Conservation (phyloP, 2,113 vertebrate species). For the Mirounga angustirostris region DNA sequence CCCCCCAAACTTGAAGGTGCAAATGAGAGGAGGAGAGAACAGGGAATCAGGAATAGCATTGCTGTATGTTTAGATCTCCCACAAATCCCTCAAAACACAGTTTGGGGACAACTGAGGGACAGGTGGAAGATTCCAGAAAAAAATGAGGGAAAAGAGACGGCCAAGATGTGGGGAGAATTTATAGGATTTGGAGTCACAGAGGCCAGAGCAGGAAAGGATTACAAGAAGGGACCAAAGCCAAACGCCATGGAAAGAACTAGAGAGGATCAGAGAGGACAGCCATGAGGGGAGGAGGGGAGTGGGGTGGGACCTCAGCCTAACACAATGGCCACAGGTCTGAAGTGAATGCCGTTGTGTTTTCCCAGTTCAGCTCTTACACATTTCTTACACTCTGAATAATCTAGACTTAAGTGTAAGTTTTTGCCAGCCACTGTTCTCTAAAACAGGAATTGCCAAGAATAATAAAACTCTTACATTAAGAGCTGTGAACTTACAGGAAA, state of each 20-base stretch:
- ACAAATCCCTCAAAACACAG: not conserved
- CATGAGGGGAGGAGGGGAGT: rapidly evolving
- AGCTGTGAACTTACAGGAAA: conserved; percentile 62
- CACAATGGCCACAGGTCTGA: not conserved
- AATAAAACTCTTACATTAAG: conserved; percentile 40
- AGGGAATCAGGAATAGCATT: not conserved
- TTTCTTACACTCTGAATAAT: not conserved
- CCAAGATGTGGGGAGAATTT: not conserved
- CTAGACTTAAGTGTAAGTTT: not conserved
- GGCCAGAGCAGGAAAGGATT: not conserved
- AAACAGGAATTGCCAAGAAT: conserved; percentile 56
- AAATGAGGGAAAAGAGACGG: not conserved
- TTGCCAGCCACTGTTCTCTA: not conserved
- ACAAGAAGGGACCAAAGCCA: not conserved
- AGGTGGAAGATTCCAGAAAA: not conserved
- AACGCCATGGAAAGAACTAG: rapidly evolving
- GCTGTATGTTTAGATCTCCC: not conserved
- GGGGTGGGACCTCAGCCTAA: rapidly evolving
- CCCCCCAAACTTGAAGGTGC: not conserved
- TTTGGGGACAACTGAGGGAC: not conserved
- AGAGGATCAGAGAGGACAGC: not conserved
- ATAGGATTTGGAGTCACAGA: not conserved
- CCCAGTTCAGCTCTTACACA: rapidly evolving
- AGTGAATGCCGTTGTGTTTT: rapidly evolving
- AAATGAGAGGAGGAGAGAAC: not conserved